Evolutionary conservation across 2,797 vertebrate genomes (phyloP), one percentile per base, ranked within the genome.

Genomic region (Coendou prehensilis): DNA sequence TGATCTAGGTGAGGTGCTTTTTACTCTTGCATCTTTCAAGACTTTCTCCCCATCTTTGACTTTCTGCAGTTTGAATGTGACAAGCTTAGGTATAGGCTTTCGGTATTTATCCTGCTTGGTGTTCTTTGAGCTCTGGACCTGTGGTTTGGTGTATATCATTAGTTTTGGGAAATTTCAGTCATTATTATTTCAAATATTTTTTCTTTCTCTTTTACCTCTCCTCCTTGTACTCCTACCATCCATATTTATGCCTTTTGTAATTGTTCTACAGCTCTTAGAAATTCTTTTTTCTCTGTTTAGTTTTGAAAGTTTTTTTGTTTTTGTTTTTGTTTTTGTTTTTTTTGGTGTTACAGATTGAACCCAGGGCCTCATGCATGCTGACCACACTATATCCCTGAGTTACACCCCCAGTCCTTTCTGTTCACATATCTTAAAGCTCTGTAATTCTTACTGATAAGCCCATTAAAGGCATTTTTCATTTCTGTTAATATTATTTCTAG

Each of bases 101-200:
- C 37, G 14, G 6, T 89, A 17, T 82, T 93, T 69, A 76, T 71
- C 47, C 71, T 91, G 1, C 9, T 94, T 71, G 61, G 23, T 89
- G 20, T 71, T 94, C 30, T 78, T 71, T 69, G 52, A 82, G 59
- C 45, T 90, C n/a, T 93, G 18, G 45, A 61, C 89, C 23, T 78
- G 30, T 94, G 59, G 52, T 81, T 94, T 80, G 93, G 17, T 80
- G 8, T 94, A 67, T 57, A 1, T 85, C 33, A 50, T 73, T 85
- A 57, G 56, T 89, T 37, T 86, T 80, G 52, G 54, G 67, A 86
- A 76, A 57, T 81, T 78, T 76, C 5, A 50, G 73, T 45, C 33
- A 50, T 67, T 82, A n/a, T 78, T 93, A 82, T 71, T 91, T 87
- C 69, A 91, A 9, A 20, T 87, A 59, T 83, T 82, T 93, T 92